Conservation (phyloP, 2,888 invertebrate genomes). For the Drosophila meridiana region DNA sequence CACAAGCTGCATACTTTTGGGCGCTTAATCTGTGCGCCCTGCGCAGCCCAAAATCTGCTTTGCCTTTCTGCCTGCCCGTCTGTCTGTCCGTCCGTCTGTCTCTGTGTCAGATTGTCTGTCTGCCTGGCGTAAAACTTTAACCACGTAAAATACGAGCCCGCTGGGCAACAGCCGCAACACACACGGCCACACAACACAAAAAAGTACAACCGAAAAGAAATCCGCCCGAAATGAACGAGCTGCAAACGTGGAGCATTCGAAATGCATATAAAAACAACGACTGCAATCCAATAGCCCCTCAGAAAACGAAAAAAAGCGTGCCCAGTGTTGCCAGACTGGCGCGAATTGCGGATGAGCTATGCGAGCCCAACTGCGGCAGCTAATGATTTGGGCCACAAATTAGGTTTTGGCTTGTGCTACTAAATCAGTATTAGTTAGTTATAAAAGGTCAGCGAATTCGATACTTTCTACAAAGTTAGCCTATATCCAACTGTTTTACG, state of each 20-base stretch:
- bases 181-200: slow-evolving; percentile 21
- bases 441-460: background rate
- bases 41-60: slow-evolving; percentile 48
- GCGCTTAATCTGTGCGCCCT: slow-evolving; percentile 50
- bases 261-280: slow-evolving; percentile 41
- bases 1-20: slow-evolving; percentile 36
- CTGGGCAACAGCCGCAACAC: slow-evolving; percentile 43
- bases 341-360: slow-evolving; percentile 54
- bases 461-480: no score
- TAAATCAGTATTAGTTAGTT: background rate
- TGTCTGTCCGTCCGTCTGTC: slow-evolving; percentile 29
- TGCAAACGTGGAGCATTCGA: slow-evolving; percentile 42
- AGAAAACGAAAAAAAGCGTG: background rate
- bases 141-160: slow-evolving; percentile 68
- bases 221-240: slow-evolving; percentile 16
- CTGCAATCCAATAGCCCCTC: slow-evolving; percentile 31
- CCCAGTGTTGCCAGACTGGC: slow-evolving; percentile 29
- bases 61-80: slow-evolving; percentile 23
- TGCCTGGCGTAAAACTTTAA: slow-evolving; percentile 63
- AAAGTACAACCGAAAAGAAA: slow-evolving; percentile 19
- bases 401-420: background rate
- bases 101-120: slow-evolving; percentile 1
- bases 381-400: slow-evolving; percentile 14
- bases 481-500: no score
- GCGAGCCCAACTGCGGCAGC: slow-evolving; percentile 13